Evolutionary conservation across 2,113 vertebrate species (phyloP), one percentile per base, ranked within the genome.

Genomic region (Athene noctua): DNA sequence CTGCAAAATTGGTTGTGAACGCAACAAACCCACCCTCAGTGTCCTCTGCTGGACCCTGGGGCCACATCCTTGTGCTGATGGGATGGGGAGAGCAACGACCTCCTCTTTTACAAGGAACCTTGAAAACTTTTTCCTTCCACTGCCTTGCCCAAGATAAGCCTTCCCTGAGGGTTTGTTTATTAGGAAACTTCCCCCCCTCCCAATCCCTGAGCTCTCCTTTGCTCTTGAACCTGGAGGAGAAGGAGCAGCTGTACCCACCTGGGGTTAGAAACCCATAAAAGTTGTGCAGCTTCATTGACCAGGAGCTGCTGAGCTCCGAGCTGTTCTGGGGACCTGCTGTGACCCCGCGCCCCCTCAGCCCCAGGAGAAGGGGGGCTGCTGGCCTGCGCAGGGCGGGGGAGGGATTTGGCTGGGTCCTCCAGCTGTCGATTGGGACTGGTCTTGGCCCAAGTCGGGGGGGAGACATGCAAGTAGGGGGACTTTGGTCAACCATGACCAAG

Each of bases 251-350:
- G 88, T 54, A 84, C 73, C 66, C 84, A 92, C 91, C 97, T 36
- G 84, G 54, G 87, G 92, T 95, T 70, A 97, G 87, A 95, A 95
- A 97, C 49, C 42, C 89, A 95, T 97, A 96, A 97, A 95, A 86
- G 38, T 26, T 46, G 84, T 97, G 96, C 95, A 94, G 96, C 94
- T 90, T 79, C 94, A 91, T 70, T 96, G 91, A 95, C 78, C 96
- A 97, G 78, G 83, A 92, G 84, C 67, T 92, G 54, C 62, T 80
- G 87, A 80, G 55, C 73, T 82, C 81, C 1, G 3, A 70, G 79
- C 61, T 92, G 78, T 67, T 58, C 79, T 8, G 11, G 29, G 83
- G 66, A 90, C 93, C 65, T 90, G 75, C 82, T 86, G 61, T 95
- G 95, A 96, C 93, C 93, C 54, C 7, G 4, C 0, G 1, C 75